phyloP scores from a whole-genome alignment of 2,888 invertebrate species.

The Watsonalla cultraria region DNA sequence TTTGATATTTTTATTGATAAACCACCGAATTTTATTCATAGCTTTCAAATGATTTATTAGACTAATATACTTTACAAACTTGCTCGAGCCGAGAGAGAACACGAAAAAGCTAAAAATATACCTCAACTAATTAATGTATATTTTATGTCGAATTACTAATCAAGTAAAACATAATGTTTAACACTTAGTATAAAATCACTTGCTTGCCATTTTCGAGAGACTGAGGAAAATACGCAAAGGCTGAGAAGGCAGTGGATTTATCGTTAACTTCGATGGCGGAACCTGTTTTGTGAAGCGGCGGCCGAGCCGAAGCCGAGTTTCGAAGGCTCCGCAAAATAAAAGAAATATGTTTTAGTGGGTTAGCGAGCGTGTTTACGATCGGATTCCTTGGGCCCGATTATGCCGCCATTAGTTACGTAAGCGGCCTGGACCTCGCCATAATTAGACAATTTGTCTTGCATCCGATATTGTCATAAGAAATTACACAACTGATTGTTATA shows the following conservation, averaged over 20 bases:
- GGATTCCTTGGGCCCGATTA: constrained; percentile 63
- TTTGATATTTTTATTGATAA: too few species aligned
- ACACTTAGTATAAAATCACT: not conserved
- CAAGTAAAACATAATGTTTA: not conserved
- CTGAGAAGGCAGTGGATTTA: constrained; percentile 57
- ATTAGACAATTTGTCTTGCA: constrained; percentile 62
- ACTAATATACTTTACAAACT: too few species aligned
- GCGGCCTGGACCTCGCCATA: constrained; percentile 44
- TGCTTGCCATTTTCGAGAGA: constrained; percentile 22
- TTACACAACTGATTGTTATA: constrained; percentile 7
- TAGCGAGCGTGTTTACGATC: constrained; percentile 75
- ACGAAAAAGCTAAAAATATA: too few species aligned
- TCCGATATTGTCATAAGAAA: constrained; percentile 39
- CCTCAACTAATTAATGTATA: too few species aligned
- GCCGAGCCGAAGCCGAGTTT: constrained; percentile 37
- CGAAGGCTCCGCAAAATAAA: constrained; percentile 70
- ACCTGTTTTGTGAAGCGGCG: constrained; percentile 66
- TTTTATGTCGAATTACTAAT: not conserved
- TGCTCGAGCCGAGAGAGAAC: too few species aligned
- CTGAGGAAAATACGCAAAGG: constrained; percentile 55
- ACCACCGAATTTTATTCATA: too few species aligned
- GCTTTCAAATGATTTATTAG: too few species aligned
- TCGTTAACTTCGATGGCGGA: constrained; percentile 66
- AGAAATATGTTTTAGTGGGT: constrained; percentile 78
- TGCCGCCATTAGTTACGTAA: constrained; percentile 71